Evolutionary conservation across 2,888 invertebrate genomes (phyloP).

Genomic region (Anorthoa munda): DNA sequence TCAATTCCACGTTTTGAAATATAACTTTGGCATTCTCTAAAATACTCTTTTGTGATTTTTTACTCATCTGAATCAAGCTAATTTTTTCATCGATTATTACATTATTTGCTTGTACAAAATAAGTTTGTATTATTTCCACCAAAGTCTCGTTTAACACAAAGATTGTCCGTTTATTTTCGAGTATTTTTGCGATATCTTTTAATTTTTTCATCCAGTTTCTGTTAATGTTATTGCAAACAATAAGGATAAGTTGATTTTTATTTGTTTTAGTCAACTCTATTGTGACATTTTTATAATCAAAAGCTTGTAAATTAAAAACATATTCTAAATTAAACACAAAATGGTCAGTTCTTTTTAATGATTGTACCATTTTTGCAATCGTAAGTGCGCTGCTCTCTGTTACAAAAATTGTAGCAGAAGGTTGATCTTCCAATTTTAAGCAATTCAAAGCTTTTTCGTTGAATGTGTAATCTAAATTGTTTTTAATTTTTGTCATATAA

Average conservation of each 20-base stretch:
- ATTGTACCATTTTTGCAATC: slow-evolving; percentile 46
- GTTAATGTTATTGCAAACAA: slow-evolving; percentile 26
- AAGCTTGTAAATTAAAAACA: slow-evolving; percentile 23
- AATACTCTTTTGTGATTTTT: no score
- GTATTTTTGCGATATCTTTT: no score
- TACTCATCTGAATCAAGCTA: no score
- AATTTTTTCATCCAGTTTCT: no score
- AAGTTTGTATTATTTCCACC: no score
- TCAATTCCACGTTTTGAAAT: no score
- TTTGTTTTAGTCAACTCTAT: slow-evolving; percentile 22
- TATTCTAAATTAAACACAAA: slow-evolving; percentile 44
- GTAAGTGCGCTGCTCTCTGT: slow-evolving; percentile 39
- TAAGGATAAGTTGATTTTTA: slow-evolving; percentile 14
- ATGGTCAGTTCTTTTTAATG: slow-evolving; percentile 10
- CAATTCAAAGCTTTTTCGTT: slow-evolving; percentile 1
- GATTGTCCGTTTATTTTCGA: no score
- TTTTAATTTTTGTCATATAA: slow-evolving; percentile 16
- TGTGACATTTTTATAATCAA: slow-evolving; percentile 14
- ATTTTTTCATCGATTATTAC: no score
- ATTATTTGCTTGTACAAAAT: no score
- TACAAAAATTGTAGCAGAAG: slow-evolving; percentile 9
- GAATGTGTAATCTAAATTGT: slow-evolving; percentile 23
- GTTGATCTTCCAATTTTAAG: slow-evolving; percentile 11
- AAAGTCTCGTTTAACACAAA: no score
- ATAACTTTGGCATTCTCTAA: no score